Base-by-base conservation (phyloP, 2,888 invertebrate species). In the Schizaphis graminum region DNA sequence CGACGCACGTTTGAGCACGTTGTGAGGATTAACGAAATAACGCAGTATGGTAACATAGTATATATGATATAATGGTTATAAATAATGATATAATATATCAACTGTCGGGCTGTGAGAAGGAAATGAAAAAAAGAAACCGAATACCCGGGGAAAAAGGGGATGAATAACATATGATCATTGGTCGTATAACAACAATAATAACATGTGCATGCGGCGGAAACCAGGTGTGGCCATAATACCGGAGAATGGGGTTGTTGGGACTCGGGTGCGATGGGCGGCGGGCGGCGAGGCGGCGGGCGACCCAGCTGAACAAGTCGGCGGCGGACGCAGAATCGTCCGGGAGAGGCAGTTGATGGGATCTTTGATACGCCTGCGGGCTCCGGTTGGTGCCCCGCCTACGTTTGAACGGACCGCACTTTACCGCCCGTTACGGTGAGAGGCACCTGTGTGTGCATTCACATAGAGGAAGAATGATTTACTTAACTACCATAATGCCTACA, bases 291-390 rank as follows among this genome's bases (percentile, higher is more conserved):
- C 41, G 35, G 35, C 28, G 35, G 86, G n/a, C 61, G 91, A 89
- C 57, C 5, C 57, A 57, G 26, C 57, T 26, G 26, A 88, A 53
- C 56, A n/a, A 56, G 56, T 89, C 61, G 89, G 49, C 88, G 92
- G 49, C 92, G 67, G 67, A 28, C 41, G 35, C 35, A 53, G 49
- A 49, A 67, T 92, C 67, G 88, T 47, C 44, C 53, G 24, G 89
- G 85, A 94, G 93, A 90, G 90, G 90, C 41, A 86, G 93, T 86
- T 85, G 90, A 86, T 26, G 89, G 56, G 90, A 86, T 86, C 61
- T 90, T 94, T 61, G 93, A 90, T 94, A 94, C 93, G 93, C 93
- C 93, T 94, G 93, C 93, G 89, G 93, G 89, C 90, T 94, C 89
- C 90, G 85, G 85, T 89, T 94, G 89, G 89, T 90, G 93, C 93